phyloP scores from a whole-genome alignment of 2,113 vertebrate species.

The Heptranchias perlo region DNA sequence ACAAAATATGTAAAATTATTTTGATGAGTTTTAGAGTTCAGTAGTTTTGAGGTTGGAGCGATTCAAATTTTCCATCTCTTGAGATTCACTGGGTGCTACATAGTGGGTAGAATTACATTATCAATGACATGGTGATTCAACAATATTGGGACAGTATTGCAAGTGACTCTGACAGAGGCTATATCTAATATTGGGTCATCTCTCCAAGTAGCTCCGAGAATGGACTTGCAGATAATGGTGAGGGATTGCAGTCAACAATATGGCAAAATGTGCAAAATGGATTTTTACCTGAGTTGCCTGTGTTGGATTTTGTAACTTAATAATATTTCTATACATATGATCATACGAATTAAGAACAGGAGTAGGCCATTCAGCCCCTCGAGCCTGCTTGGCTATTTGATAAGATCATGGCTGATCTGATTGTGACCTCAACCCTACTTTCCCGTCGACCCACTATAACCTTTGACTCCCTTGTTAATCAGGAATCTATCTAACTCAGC shows the following conservation, averaged over 20 bases:
- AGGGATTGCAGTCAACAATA: neutral
- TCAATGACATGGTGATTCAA: neutral
- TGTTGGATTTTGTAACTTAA: too few relatives aligned
- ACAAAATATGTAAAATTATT: neutral
- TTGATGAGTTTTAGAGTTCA: neutral
- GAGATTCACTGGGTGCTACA: neutral
- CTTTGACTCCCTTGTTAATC: too few relatives aligned
- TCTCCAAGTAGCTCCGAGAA: neutral
- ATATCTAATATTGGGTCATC: neutral
- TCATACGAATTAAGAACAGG: too few relatives aligned
- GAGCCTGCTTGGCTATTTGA: too few relatives aligned
- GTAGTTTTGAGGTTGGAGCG: neutral
- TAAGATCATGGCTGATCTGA: too few relatives aligned
- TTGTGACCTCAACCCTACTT: too few relatives aligned
- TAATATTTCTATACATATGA: too few relatives aligned
- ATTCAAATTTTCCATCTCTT: neutral
- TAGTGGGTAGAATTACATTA: neutral
- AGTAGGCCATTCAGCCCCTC: too few relatives aligned
- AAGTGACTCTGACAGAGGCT: neutral
- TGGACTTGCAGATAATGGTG: neutral
- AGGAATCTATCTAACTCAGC: too few relatives aligned
- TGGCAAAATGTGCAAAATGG: neutral
- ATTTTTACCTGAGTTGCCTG: neutral
- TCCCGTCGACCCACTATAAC: too few relatives aligned
- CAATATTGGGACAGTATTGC: neutral